phyloP scores from a whole-genome alignment of 2,113 vertebrate genomes.

The Patagioenas fasciata region DNA sequence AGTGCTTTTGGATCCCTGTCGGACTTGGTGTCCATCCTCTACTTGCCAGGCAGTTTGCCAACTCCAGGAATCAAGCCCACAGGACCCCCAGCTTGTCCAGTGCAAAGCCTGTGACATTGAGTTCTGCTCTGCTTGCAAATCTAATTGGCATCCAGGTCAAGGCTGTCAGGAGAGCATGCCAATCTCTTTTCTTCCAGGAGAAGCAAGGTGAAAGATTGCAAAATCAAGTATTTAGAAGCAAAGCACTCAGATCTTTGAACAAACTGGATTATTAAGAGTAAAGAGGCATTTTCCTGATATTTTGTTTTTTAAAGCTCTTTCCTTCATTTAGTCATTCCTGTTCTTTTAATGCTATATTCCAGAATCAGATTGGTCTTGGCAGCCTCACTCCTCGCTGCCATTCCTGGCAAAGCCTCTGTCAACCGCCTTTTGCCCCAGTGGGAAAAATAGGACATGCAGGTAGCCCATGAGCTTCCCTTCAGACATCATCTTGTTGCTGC shows the following conservation, averaged over 20 bases:
- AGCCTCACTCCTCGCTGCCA: background rate
- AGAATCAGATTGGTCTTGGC: background rate
- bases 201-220: conserved; percentile 83
- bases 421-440: background rate
- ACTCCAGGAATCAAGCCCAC: conserved; percentile 86
- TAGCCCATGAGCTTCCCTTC: background rate
- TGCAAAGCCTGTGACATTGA: conserved; percentile 90
- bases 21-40: conserved; percentile 97
- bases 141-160: conserved; percentile 94
- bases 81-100: conserved; percentile 89
- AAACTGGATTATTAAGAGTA: background rate
- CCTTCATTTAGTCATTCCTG: background rate
- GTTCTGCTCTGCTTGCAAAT: conserved; percentile 96
- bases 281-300: background rate
- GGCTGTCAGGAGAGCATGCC: conserved; percentile 91
- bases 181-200: conserved; percentile 91
- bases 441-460: background rate
- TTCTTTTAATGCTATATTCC: background rate
- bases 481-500: background rate
- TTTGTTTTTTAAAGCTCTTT: background rate
- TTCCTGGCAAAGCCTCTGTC: background rate
- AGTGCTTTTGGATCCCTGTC: conserved; percentile 95
- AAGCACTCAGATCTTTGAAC: background rate
- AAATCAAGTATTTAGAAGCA: background rate
- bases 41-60: conserved; percentile 97